Conservation (phyloP, 2,113 vertebrate species). For the Trogon melanurus region DNA sequence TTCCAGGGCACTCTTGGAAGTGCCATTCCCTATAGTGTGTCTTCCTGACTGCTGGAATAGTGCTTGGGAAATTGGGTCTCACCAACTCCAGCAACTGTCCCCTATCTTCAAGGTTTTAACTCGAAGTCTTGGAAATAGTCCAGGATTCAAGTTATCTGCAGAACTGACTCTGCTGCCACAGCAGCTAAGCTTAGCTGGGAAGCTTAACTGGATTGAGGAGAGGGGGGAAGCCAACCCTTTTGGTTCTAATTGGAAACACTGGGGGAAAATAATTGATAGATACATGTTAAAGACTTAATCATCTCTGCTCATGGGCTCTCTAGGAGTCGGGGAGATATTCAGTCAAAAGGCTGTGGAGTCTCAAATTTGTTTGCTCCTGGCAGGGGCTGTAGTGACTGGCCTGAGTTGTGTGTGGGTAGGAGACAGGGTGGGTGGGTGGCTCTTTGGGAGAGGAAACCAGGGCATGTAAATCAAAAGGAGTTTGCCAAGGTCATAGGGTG, state of each 20-base stretch:
- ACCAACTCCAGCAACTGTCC: fast-evolving
- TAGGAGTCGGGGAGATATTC: not conserved
- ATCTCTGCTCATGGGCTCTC: not conserved
- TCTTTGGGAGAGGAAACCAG: not conserved
- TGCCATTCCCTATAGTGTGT: not conserved
- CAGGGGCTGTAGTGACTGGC: not conserved
- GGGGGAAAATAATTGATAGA: not conserved
- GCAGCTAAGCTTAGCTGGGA: not conserved
- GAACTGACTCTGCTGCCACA: not conserved
- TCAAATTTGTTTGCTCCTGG: not conserved
- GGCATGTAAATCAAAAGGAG: not conserved
- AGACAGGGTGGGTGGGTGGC: not conserved
- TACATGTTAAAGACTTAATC: not conserved
- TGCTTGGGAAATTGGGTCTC: not conserved
- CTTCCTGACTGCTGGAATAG: not conserved
- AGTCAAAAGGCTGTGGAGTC: not conserved
- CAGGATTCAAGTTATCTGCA: not conserved
- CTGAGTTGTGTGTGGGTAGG: fast-evolving
- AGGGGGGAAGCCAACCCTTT: not conserved
- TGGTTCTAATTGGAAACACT: not conserved
- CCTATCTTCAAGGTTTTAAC: not conserved
- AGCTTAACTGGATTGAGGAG: not conserved
- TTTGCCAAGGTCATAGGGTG: not conserved
- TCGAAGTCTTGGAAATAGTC: not conserved
- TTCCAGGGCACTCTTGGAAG: not conserved